These are phyloP conservation scores for Chelonia mydas DNA, from an alignment of 2,797 vertebrate species.

Conservation along the genomic window DNA sequence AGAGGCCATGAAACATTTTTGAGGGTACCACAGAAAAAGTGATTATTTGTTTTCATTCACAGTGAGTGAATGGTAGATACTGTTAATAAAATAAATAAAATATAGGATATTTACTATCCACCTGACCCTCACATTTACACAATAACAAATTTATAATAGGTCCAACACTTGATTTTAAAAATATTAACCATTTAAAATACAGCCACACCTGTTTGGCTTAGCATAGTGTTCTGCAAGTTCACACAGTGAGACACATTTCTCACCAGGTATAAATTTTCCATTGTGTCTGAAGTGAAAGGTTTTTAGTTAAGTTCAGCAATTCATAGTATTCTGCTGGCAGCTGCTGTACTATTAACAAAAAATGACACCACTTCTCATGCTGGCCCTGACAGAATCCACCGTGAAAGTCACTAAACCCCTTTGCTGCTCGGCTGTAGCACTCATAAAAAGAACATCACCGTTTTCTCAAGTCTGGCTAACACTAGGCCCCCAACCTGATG, in stretches of 20 bases:
- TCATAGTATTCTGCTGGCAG: slow-evolving; percentile 27
- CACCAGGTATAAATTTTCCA: slow-evolving; percentile 28
- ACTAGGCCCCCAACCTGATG: background rate
- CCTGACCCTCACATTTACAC: background rate
- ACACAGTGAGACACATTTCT: slow-evolving; percentile 1
- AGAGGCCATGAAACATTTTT: background rate
- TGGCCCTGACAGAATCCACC: slow-evolving; percentile 21
- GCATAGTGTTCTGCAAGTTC: background rate
- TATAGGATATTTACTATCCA: background rate
- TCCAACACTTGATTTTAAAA: background rate
- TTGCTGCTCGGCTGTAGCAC: background rate
- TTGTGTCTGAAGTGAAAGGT: slow-evolving; percentile 16
- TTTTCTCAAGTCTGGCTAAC: slow-evolving; percentile 48
- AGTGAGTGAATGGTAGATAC: background rate
- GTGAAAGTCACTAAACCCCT: background rate
- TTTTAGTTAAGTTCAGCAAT: slow-evolving; percentile 51
- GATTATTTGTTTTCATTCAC: background rate
- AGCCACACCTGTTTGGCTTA: slow-evolving; percentile 31
- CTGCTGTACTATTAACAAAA: background rate
- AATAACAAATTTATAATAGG: background rate
- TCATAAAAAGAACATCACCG: background rate
- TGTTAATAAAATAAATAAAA: background rate
- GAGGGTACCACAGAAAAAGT: background rate
- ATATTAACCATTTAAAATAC: slow-evolving; percentile 15
- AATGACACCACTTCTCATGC: background rate